phyloP scores from a whole-genome alignment of 2,797 vertebrate species.

The Rallus crepitans region DNA sequence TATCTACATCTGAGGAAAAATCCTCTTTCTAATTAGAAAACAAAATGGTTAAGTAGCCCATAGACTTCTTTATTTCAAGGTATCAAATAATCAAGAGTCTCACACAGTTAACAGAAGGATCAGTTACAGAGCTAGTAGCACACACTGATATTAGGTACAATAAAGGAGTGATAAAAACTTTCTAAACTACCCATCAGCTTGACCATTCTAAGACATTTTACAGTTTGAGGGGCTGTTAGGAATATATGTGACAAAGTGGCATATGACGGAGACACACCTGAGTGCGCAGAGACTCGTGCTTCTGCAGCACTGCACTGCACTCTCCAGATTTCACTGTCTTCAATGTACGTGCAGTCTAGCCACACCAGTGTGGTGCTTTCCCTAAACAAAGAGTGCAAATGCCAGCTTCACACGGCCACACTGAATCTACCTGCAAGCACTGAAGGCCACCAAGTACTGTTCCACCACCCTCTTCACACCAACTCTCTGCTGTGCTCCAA shows the following conservation, averaged over 20 bases:
- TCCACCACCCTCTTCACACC: not conserved
- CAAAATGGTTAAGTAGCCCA: not conserved
- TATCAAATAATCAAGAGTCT: not conserved
- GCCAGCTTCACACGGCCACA: accelerated
- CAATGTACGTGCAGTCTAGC: not conserved
- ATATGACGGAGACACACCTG: accelerated
- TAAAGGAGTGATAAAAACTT: not conserved
- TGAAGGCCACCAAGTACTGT: not conserved
- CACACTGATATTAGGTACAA: not conserved
- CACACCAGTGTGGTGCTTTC: not conserved
- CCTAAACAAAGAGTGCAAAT: not conserved
- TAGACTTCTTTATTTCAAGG: not conserved
- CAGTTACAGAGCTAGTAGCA: not conserved
- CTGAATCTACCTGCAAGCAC: not conserved
- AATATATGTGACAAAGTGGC: not conserved
- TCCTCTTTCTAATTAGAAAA: not conserved
- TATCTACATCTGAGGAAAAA: not conserved
- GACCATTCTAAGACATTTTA: not conserved
- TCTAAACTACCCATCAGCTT: not conserved
- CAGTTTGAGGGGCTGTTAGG: not conserved
- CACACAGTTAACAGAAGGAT: not conserved
- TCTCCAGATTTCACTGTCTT: not conserved
- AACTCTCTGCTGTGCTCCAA: not conserved
- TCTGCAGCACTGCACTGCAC: accelerated
- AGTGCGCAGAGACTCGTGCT: not conserved